These are phyloP conservation scores for Gallinago undulata DNA, from an alignment of 2,113 vertebrate genomes.

Conservation along the genomic window DNA sequence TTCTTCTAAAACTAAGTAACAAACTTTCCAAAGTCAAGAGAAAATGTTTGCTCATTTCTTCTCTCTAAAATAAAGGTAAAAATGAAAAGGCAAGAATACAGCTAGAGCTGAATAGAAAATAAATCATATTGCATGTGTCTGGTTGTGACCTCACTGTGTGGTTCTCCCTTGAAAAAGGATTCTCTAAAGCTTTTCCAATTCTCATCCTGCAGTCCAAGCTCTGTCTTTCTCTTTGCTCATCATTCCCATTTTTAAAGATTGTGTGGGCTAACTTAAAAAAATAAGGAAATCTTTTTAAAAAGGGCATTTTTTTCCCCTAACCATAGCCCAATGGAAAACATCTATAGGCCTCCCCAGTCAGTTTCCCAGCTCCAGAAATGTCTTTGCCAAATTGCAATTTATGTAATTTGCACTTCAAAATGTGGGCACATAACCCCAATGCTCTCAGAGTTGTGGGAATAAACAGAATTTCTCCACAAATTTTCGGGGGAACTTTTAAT, in stretches of 20 bases:
- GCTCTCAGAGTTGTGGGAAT: constrained; percentile 57
- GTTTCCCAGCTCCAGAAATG: background rate
- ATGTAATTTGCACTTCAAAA: constrained; percentile 70
- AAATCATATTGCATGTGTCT: background rate
- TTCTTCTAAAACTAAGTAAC: background rate
- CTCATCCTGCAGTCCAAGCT: background rate
- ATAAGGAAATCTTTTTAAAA: background rate
- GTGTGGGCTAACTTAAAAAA: background rate
- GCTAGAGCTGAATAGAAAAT: background rate
- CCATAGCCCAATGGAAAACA: background rate
- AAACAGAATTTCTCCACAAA: constrained; percentile 66
- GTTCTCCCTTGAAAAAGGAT: constrained; percentile 4
- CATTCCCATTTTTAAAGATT: background rate
- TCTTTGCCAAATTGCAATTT: constrained; percentile 50
- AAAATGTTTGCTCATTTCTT: background rate
- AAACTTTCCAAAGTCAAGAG: background rate
- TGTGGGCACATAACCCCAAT: constrained; percentile 43
- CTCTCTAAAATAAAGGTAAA: background rate
- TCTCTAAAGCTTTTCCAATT: constrained; percentile 29
- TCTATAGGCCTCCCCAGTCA: background rate
- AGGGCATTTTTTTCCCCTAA: background rate
- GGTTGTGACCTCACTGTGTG: background rate
- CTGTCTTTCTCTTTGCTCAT: background rate
- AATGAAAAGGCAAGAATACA: background rate
- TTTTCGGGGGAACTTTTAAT: constrained; percentile 60